Conservation (phyloP, 2,797 vertebrate genomes). For the Columba guinea region DNA sequence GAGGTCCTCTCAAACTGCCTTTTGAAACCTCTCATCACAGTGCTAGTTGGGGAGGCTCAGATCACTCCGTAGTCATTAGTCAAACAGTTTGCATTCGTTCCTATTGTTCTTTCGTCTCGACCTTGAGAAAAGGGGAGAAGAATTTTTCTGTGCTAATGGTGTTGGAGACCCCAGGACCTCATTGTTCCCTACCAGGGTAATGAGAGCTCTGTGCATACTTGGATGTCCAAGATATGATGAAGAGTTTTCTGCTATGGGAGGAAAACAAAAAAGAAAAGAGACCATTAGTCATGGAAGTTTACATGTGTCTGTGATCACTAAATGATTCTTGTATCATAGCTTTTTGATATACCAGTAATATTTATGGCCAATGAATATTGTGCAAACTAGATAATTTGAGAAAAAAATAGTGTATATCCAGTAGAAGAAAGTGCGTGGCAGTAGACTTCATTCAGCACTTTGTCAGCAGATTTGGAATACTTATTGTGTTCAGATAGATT, state of each 20-base stretch:
- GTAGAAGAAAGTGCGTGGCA: background rate
- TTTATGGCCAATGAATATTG: background rate
- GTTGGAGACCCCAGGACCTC: background rate
- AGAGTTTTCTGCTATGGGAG: background rate
- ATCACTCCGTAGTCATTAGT: background rate
- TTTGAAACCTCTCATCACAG: background rate
- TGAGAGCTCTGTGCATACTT: background rate
- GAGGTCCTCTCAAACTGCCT: background rate
- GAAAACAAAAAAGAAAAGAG: background rate
- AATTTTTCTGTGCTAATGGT: background rate
- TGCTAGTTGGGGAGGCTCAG: background rate
- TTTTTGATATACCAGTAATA: background rate
- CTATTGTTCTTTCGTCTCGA: background rate
- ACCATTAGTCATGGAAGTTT: background rate
- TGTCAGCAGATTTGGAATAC: background rate
- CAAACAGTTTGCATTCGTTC: background rate
- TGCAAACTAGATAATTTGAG: background rate
- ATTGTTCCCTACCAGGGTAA: background rate
- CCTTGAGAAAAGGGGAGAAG: background rate
- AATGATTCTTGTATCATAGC: background rate
- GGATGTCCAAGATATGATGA: background rate
- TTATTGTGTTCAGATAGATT: background rate
- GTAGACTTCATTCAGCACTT: slow-evolving; percentile 34
- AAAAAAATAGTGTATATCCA: background rate
- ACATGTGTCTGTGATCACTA: background rate